These are phyloP conservation scores for Phylloscopus collybita DNA, from an alignment of 2,797 vertebrate genomes.

Conservation along the genomic window DNA sequence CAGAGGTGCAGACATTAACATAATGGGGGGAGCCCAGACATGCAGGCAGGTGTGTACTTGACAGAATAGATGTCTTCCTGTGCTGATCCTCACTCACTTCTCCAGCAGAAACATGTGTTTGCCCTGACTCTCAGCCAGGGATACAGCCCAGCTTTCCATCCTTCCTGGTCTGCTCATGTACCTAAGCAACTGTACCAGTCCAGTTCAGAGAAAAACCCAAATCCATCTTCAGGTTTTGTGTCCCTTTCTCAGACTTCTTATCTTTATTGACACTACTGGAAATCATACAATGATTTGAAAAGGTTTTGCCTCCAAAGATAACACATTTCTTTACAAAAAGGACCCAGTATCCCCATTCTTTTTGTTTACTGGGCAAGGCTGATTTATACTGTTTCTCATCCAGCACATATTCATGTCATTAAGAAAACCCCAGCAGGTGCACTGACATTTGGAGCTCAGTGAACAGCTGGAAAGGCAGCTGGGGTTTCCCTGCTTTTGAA, in stretches of 20 bases:
- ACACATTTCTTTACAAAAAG: background rate
- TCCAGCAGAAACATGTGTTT: background rate
- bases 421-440: slow-evolving; percentile 27
- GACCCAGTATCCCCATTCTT: rapidly evolving
- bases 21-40: rapidly evolving
- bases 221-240: background rate
- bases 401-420: background rate
- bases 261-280: background rate
- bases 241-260: background rate
- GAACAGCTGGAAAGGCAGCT: slow-evolving; percentile 55
- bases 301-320: background rate
- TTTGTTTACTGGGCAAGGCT: background rate
- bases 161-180: background rate
- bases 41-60: background rate
- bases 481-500: slow-evolving; percentile 12
- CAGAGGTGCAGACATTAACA: background rate
- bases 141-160: background rate
- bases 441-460: slow-evolving; percentile 3
- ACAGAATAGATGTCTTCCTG: background rate
- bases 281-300: background rate
- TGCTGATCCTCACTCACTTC: background rate
- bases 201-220: background rate
- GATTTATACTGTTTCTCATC: background rate
- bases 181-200: background rate
- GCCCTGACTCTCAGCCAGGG: background rate